Base-by-base conservation (phyloP, 2,797 vertebrate species). In the Manis crassicaudata region DNA sequence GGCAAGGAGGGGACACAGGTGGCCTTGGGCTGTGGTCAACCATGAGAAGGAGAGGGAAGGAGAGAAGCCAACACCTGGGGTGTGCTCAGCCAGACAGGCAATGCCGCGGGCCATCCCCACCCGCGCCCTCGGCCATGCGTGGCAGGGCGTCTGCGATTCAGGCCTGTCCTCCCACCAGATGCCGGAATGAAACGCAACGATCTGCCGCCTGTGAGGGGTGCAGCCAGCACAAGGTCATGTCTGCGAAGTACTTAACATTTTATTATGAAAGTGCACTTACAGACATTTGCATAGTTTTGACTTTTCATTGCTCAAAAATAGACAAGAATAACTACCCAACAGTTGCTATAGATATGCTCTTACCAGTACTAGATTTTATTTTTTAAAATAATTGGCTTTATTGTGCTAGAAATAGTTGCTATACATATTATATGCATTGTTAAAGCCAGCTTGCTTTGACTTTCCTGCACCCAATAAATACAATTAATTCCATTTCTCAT, bases 371-470 rank as follows among this genome's bases (percentile, higher is more conserved):
- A 35, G 63, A 8, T 13, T 65, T 90, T 85, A 81, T 86, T 92
- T 93, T 92, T 7, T 58, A 80, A 96, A 94, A 75, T 80, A 68
- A 86, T 81, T 67, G 83, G 65, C 43, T 94, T 93, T 65, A 81
- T 80, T 77, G 80, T 81, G 95, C 93, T 80, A 63, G 96, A 94
- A 95, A 95, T 89, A 94, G 93, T 52, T 23, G 1, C 32, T n/a
- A 65, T 92, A 40, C 21, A 5, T 29, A 35, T 54, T 46, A 43
- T 16, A 32, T 5, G 70, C 67, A 2, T 92, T 92, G 87, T 62
- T 37, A 75, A 73, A 94, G 73, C 70, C 76, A 72, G 87, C 80
- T 89, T 75, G 54, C 90, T 89, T 75, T 83, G 89, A 54, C 75
- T 86, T 84, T 25, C 52, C 4, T 63, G 65, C 6, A 76, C 83